A percentile compares a stretch with the other conserved stretches of the same genome.
These are phyloP conservation scores for Adineta ricciae DNA, from an alignment of 2,888 invertebrate species.

Conservation along the genomic window DNA sequence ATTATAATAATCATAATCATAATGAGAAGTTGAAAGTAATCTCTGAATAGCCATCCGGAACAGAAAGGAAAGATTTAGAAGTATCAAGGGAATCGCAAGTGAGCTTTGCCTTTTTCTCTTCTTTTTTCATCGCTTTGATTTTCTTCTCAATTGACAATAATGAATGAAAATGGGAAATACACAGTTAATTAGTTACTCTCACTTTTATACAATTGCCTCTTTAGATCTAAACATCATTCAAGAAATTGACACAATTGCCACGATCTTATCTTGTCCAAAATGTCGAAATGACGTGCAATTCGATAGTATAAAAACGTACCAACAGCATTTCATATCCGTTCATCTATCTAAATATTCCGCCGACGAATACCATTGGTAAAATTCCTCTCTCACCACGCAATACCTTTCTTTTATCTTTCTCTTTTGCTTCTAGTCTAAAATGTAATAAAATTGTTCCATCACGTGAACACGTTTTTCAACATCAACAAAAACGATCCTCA, in stretches of 20 bases:
- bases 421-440: neutral
- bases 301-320: neutral
- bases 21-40: neutral
- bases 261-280: neutral
- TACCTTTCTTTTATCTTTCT: too few species aligned
- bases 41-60: neutral
- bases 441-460: neutral
- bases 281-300: neutral
- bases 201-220: too few species aligned
- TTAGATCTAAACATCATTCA: neutral
- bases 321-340: neutral
- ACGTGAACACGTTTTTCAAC: neutral
- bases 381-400: too few species aligned
- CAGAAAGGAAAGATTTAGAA: neutral
- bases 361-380: neutral
- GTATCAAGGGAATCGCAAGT: neutral
- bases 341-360: neutral
- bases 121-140: neutral
- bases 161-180: neutral
- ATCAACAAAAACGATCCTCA: neutral
- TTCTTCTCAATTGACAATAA: neutral
- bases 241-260: neutral
- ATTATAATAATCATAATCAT: neutral
- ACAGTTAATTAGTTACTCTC: neutral
- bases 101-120: neutral